Evolutionary conservation across 2,797 vertebrate genomes (phyloP).

Genomic region (Todus mexicanus): DNA sequence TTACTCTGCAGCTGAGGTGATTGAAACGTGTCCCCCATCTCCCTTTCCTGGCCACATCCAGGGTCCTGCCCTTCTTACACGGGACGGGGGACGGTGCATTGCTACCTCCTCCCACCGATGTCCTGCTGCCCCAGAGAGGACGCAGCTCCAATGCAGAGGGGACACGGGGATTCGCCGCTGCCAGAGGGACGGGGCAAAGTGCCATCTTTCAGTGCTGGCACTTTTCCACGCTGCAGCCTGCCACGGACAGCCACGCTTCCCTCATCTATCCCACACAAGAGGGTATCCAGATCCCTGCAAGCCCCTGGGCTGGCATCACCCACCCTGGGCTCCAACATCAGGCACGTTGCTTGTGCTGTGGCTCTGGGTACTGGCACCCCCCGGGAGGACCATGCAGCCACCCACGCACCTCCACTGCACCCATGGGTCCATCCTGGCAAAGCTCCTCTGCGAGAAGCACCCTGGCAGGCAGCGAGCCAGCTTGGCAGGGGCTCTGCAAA

Average conservation of each 20-base stretch:
- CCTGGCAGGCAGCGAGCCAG: background rate
- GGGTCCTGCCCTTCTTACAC: fast-evolving
- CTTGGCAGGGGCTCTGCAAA: background rate
- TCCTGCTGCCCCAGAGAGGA: background rate
- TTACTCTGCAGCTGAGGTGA: background rate
- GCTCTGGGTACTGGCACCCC: background rate
- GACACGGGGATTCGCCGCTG: background rate
- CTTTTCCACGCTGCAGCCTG: background rate
- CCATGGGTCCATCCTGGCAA: fast-evolving
- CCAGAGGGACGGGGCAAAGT: background rate
- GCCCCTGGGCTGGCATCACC: fast-evolving
- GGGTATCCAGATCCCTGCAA: no score
- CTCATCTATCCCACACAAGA: fast-evolving
- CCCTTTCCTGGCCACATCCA: background rate
- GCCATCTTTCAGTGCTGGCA: background rate
- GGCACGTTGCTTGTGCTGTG: fast-evolving
- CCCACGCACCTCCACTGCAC: background rate
- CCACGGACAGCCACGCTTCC: fast-evolving
- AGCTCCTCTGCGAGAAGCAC: background rate
- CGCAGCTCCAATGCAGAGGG: fast-evolving
- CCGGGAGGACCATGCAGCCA: fast-evolving
- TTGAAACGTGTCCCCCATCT: fast-evolving
- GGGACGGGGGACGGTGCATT: fast-evolving
- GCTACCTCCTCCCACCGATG: background rate
- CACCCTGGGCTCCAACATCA: fast-evolving